Evolutionary conservation across 2,797 vertebrate genomes (phyloP), one percentile per base, ranked within the genome.

Genomic region (Dallia pectoralis): DNA sequence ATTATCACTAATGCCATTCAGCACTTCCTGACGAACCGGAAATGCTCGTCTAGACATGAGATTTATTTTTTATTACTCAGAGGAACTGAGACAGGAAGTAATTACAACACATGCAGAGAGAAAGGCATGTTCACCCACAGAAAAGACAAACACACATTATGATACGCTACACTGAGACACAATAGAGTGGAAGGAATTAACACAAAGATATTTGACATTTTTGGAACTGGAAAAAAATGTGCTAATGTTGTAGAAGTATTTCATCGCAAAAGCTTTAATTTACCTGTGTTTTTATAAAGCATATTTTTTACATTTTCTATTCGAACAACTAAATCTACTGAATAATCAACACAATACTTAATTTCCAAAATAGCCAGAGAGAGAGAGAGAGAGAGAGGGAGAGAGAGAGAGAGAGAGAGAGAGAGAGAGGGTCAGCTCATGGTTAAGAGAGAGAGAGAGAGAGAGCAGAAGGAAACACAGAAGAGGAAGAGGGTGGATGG

Each of bases 21-120:
- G 59, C 30, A 77, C 77, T 81, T 91, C 86, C 89, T 87, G 78
- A 76, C 79, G 81, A 85, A 79, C 79, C 88, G 86, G 89, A 92
- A 91, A 87, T 77, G 73, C 78, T 82, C 4, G 59, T 88, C 80
- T 82, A 79, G 66, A 67, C 48, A 66, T 75, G 74, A 82, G 78
- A 88, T 82, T 87, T 66, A 64, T 86, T 81, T 89, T 89, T 88
- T 85, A 87, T 81, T 86, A 68, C 5, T 22, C 72, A 70, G 74
- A 75, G 64, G 72, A 85, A 73, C 69, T 82, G 62, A 56, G 74
- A 79, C 75, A 81, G 78, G 82, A 85, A 72, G 76, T 74, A 82
- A 87, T 87, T 86, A 87, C 8, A 56, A 74, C 74, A 79, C 61
- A 63, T 64, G 74, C 61, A 74, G 16, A 36, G 36, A 72, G 30